Evolutionary conservation across 2,113 vertebrate species (phyloP).

Genomic region (Chaenocephalus aceratus): DNA sequence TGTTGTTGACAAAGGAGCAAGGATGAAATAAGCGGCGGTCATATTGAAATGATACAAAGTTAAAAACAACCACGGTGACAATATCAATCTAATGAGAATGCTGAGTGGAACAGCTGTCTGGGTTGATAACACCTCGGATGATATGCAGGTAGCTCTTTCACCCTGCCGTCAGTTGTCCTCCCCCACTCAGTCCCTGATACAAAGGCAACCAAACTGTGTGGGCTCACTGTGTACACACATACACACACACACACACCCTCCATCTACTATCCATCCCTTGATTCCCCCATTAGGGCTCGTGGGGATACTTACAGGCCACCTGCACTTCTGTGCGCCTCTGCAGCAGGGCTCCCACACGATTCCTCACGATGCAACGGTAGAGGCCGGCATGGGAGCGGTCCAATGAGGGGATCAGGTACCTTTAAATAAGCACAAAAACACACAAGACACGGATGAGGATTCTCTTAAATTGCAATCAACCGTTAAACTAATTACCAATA

Average conservation of each 20-base stretch:
- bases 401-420: constrained; percentile 96
- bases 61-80: constrained; percentile 68
- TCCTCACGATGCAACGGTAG: constrained; percentile 97
- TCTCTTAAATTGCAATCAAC: constrained; percentile 13
- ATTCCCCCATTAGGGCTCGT: constrained; percentile 15
- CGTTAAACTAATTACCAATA: constrained; percentile 25
- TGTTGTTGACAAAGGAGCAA: constrained; percentile 77
- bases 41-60: constrained; percentile 65
- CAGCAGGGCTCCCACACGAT: constrained; percentile 94
- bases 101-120: constrained; percentile 78
- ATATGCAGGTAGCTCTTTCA: constrained; percentile 74
- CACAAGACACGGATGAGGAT: constrained; percentile 23
- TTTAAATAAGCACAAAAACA: constrained; percentile 71
- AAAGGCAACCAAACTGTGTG: constrained; percentile 63
- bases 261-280: constrained; percentile 14
- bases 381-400: constrained; percentile 95
- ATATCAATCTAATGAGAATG: constrained; percentile 71
- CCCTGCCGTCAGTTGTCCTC: constrained; percentile 70
- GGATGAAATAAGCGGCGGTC: constrained; percentile 54
- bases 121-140: constrained; percentile 56
- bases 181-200: constrained; percentile 57
- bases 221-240: constrained; percentile 43
- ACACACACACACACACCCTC: neutral
- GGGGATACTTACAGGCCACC: constrained; percentile 94
- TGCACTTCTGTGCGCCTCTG: constrained; percentile 96